A percentile compares a stretch with the other conserved stretches of the same genome.
Evolutionary conservation across 2,888 invertebrate genomes (phyloP).

Genomic region (Malthinus seriepunctatus): DNA sequence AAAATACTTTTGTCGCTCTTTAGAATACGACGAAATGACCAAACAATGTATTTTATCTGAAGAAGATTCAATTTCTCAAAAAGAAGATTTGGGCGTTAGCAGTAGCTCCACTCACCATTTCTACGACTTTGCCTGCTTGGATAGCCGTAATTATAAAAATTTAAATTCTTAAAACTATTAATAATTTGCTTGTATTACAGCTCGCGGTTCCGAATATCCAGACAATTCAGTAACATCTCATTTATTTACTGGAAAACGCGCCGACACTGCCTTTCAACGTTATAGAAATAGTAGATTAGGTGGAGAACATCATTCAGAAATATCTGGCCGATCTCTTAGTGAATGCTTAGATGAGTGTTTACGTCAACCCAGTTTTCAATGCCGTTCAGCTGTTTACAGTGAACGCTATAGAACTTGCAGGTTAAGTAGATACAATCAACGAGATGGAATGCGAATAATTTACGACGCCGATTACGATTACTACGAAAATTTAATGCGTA

Average conservation of each 20-base stretch:
- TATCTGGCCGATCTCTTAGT: constrained; percentile 83
- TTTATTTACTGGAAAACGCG: constrained; percentile 76
- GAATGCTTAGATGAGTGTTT: constrained; percentile 90
- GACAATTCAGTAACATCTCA: constrained; percentile 86
- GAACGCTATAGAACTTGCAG: constrained; percentile 84
- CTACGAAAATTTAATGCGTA: constrained; percentile 91
- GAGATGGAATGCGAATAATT: constrained; percentile 84
- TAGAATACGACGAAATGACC: constrained; percentile 86
- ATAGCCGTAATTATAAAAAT: constrained; percentile 75
- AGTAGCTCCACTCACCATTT: constrained; percentile 85
- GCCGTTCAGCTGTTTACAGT: constrained; percentile 87
- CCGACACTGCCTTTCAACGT: constrained; percentile 87
- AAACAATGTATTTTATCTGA: constrained; percentile 87
- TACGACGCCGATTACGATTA: constrained; percentile 93
- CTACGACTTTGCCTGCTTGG: constrained; percentile 86
- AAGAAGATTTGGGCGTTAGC: constrained; percentile 84
- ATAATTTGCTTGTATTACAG: constrained; percentile 52
- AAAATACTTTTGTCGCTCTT: constrained; percentile 87
- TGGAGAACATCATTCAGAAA: constrained; percentile 88
- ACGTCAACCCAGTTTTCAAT: constrained; percentile 86
- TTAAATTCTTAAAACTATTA: not conserved
- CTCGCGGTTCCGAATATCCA: constrained; percentile 86
- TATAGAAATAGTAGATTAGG: constrained; percentile 85
- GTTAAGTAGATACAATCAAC: constrained; percentile 83
- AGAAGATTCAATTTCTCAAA: constrained; percentile 88